A percentile compares a stretch with the other conserved stretches of the same genome.
Conservation (phyloP, 2,113 vertebrate genomes). For the Pollachius pollachius region DNA sequence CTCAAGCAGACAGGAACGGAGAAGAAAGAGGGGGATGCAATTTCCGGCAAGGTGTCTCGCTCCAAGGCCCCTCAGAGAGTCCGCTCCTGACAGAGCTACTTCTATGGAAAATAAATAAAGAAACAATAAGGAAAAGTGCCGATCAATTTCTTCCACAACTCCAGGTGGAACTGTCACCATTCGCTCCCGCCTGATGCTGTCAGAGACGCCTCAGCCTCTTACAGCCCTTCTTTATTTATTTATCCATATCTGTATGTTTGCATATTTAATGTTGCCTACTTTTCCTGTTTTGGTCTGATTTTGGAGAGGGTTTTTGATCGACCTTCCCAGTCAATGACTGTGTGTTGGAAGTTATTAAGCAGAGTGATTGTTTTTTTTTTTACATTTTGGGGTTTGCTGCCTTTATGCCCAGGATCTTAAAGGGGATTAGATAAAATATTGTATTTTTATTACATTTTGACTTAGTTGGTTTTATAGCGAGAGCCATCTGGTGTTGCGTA, state of each 20-base stretch:
- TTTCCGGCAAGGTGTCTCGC: no score
- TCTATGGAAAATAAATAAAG: conserved; percentile 23
- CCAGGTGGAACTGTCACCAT: conserved; percentile 47
- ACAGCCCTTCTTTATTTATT: conserved; percentile 44
- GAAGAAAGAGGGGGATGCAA: no score
- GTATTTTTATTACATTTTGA: conserved; percentile 42
- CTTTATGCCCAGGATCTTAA: conserved; percentile 16
- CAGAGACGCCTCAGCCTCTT: conserved; percentile 34
- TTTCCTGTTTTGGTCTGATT: conserved; percentile 5
- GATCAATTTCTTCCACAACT: conserved; percentile 25
- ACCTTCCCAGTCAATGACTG: conserved; percentile 22
- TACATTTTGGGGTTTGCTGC: neutral
- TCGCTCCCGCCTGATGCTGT: conserved; percentile 41
- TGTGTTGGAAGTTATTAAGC: conserved; percentile 4
- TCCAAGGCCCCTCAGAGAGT: no score
- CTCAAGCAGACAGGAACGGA: no score
- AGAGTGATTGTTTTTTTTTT: conserved; percentile 6
- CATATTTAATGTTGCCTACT: conserved; percentile 40
- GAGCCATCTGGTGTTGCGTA: neutral
- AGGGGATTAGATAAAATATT: neutral
- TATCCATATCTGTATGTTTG: conserved; percentile 54
- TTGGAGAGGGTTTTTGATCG: conserved; percentile 3
- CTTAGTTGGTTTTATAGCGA: conserved; percentile 51
- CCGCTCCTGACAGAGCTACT: no score
- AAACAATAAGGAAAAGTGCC: neutral